Conservation (phyloP, 2,888 invertebrate genomes). For the Xestia sexstrigata region DNA sequence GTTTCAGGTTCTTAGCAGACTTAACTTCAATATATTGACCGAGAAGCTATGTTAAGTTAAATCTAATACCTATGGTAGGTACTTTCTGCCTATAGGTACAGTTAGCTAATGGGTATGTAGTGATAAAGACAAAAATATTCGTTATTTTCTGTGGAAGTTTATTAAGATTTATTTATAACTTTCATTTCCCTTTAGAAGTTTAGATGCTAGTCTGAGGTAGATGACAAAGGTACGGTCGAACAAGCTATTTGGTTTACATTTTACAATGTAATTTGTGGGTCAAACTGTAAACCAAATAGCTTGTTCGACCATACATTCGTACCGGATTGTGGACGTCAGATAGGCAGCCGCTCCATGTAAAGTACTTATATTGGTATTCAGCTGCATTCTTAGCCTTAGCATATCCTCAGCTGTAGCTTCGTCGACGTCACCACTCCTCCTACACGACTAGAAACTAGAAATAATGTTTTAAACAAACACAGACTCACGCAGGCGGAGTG, state of each 20-base stretch:
- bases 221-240: not conserved
- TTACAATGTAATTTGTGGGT: too few relatives aligned
- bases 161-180: not conserved
- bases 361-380: not conserved
- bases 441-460: not conserved
- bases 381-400: not conserved
- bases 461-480: too few relatives aligned
- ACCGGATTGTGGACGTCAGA: not conserved
- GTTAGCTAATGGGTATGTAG: not conserved
- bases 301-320: too few relatives aligned
- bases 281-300: too few relatives aligned
- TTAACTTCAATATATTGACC: too few relatives aligned
- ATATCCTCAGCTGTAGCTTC: not conserved
- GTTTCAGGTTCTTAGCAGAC: too few relatives aligned
- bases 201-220: not conserved
- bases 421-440: not conserved
- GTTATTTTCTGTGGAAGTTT: not conserved
- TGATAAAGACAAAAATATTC: not conserved
- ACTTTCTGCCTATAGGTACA: not conserved
- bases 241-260: too few relatives aligned
- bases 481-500: slow-evolving; percentile 82
- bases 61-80: too few relatives aligned
- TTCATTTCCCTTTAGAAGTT: not conserved
- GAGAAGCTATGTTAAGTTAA: too few relatives aligned
- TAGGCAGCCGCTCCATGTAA: not conserved